Evolutionary conservation across 92 coral and sea anemone genomes (phyloP).

Genomic region (Pocillopora meandrina): DNA sequence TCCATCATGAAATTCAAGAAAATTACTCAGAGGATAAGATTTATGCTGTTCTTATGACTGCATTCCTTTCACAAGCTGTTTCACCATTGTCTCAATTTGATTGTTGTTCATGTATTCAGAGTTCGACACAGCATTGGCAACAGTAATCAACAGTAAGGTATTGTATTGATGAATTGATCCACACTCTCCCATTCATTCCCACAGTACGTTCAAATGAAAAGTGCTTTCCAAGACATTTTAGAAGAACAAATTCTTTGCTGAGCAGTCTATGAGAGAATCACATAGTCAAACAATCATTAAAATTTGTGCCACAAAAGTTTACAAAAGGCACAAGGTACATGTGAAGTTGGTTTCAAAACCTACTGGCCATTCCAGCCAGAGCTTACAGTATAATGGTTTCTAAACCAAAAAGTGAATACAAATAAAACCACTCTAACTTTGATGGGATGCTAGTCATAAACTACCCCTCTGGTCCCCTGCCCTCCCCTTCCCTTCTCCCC

Average conservation of each 20-base stretch:
- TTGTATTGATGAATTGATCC: constrained; percentile 81
- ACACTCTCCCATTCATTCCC: constrained; percentile 93
- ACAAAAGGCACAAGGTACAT: not conserved
- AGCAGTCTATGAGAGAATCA: constrained; percentile 61
- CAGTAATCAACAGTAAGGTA: constrained; percentile 61
- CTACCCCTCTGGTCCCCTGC: too few species aligned
- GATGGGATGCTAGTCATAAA: too few species aligned
- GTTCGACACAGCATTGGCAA: constrained; percentile 82
- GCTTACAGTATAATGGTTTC: too few species aligned
- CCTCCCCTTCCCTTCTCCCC: too few species aligned
- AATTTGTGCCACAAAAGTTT: not conserved
- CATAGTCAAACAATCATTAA: not conserved
- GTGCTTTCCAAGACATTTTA: constrained; percentile 82
- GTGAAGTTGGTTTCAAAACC: not conserved
- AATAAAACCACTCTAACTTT: too few species aligned
- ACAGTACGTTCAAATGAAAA: constrained; percentile 92
- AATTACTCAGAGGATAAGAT: too few species aligned
- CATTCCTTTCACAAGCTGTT: constrained; percentile 79
- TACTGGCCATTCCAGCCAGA: too few species aligned
- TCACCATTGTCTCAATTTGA: constrained; percentile 83
- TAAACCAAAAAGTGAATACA: too few species aligned
- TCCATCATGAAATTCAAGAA: too few species aligned
- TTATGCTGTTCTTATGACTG: constrained; percentile 16
- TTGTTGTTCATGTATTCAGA: constrained; percentile 87
- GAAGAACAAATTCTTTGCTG: constrained; percentile 70